phyloP scores from a whole-genome alignment of 1,140 invertebrate species.

The Calycopis cecrops region DNA sequence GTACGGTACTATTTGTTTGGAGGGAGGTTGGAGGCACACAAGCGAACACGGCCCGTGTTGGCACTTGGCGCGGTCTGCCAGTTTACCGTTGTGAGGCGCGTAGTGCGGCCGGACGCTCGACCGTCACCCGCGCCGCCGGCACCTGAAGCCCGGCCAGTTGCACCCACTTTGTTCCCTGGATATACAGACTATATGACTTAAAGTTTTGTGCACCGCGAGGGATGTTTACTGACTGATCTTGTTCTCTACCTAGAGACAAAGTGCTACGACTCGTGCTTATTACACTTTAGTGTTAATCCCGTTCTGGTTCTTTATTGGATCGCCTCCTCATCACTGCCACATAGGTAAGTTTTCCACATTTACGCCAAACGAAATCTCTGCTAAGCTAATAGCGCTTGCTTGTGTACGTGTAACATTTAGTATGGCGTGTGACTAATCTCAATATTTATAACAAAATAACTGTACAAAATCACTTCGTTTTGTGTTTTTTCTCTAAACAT shows the following conservation, averaged over 20 bases:
- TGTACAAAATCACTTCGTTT: slow-evolving; percentile 9
- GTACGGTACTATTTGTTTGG: slow-evolving; percentile 73
- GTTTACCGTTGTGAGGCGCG: slow-evolving; percentile 73
- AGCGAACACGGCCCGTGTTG: slow-evolving; percentile 63
- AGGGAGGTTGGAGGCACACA: slow-evolving; percentile 70
- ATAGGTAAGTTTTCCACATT: slow-evolving; percentile 49
- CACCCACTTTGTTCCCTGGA: slow-evolving; percentile 24
- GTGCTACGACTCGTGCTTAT: slow-evolving; percentile 66
- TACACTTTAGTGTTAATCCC: slow-evolving; percentile 65
- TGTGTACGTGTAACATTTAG: slow-evolving; percentile 19
- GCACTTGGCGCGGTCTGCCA: slow-evolving; percentile 56
- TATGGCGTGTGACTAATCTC: slow-evolving; percentile 19
- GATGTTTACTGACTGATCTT: slow-evolving; percentile 48
- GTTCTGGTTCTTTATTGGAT: slow-evolving; percentile 68
- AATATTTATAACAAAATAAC: slow-evolving; percentile 14
- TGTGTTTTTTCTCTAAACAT: neutral
- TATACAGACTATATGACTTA: slow-evolving; percentile 35
- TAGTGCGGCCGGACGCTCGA: slow-evolving; percentile 68
- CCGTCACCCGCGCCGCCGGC: slow-evolving; percentile 61
- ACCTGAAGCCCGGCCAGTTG: slow-evolving; percentile 40
- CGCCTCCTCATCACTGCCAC: slow-evolving; percentile 39
- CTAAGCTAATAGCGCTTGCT: neutral
- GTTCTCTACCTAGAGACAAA: slow-evolving; percentile 55
- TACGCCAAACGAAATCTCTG: slow-evolving; percentile 12
- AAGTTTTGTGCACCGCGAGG: slow-evolving; percentile 41